A percentile compares a stretch with the other conserved stretches of the same genome.
Evolutionary conservation across 1,140 invertebrate species (phyloP).

Genomic region (Drosophila teissieri): DNA sequence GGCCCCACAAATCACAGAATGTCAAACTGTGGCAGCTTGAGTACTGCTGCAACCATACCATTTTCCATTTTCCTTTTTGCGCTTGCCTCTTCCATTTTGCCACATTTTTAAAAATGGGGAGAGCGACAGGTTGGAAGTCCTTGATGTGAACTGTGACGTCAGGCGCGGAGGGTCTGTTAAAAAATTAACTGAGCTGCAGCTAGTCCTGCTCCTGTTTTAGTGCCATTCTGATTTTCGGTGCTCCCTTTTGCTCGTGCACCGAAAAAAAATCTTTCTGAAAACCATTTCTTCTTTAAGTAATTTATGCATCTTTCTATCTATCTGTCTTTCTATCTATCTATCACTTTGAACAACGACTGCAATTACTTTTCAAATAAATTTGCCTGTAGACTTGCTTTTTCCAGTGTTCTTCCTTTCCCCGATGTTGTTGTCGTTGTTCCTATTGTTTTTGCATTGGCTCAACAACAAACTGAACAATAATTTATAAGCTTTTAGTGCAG

Average conservation of each 20-base stretch:
- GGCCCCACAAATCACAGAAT: slow-evolving; percentile 31
- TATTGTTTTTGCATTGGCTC: slow-evolving; percentile 46
- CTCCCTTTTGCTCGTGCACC: not conserved
- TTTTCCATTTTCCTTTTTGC: slow-evolving; percentile 40
- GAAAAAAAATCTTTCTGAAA: not conserved
- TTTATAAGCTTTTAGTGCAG: slow-evolving; percentile 82
- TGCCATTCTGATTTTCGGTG: slow-evolving; percentile 55
- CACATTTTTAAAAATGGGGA: slow-evolving; percentile 28
- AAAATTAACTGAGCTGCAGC: slow-evolving; percentile 71
- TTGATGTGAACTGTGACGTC: slow-evolving; percentile 35
- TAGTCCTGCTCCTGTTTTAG: slow-evolving; percentile 29
- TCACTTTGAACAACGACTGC: not conserved
- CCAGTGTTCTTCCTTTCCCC: not conserved
- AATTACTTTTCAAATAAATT: not conserved
- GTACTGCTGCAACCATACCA: slow-evolving; percentile 43
- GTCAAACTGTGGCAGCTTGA: slow-evolving; percentile 51
- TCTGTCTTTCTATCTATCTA: too few relatives aligned
- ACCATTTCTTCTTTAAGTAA: too few relatives aligned
- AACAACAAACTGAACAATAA: slow-evolving; percentile 68
- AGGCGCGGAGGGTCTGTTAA: slow-evolving; percentile 47
- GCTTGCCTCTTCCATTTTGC: slow-evolving; percentile 15
- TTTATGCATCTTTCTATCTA: too few relatives aligned
- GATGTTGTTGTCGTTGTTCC: slow-evolving; percentile 17
- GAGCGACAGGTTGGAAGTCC: slow-evolving; percentile 53
- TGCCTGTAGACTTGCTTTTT: not conserved